Evolutionary conservation across 1,140 invertebrate species (phyloP), one percentile per base, ranked within the genome.

Genomic region (Ceratina australensis): DNA sequence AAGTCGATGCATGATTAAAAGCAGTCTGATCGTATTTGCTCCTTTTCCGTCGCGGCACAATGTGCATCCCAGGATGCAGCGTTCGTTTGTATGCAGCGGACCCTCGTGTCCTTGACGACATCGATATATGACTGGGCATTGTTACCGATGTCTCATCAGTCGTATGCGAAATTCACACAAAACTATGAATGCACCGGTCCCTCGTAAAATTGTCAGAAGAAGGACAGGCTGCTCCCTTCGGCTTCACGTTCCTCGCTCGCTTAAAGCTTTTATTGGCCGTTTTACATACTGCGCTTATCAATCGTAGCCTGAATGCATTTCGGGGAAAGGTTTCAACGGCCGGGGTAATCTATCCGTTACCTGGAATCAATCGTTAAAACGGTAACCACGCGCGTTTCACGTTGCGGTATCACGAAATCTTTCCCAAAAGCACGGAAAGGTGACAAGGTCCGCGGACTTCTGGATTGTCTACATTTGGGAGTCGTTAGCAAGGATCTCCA

Each of bases 51-150:
- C 42, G 73, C 10, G 10, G 65, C 26, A 20, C 73, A 65, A 56
- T 75, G 64, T 13, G 64, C 52, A 33, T 49, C 47, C 52, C 64
- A 5, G 16, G 47, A 54, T 72, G 61, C 59, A 42, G 33, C 33
- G 69, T 82, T 76, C 80, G 80, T 84, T 86, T 84, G 80, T 86
- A 86, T 86, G 83, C 84, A 78, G 77, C 74, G 49, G 71, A 71
- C 66, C 68, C 56, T 22, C 42, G 71, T 78, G 82, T 69, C 74
- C 72, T 82, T 80, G 71, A 56, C 68, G 66, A 80, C 76, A 69
- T 85, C 64, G 81, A 84, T 85, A 71, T 84, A 86, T 80, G 82
- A 86, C 83, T 64, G 72, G 74, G 67, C 74, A 85, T 86, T 86
- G 83, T 86, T 86, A 84, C 71, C 80, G 52, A 76, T 54, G 63